Percentiles rank a stretch among this genome's conserved stretches.
Conservation (phyloP, 2,888 invertebrate species). For the Mesorhabditis belari region DNA sequence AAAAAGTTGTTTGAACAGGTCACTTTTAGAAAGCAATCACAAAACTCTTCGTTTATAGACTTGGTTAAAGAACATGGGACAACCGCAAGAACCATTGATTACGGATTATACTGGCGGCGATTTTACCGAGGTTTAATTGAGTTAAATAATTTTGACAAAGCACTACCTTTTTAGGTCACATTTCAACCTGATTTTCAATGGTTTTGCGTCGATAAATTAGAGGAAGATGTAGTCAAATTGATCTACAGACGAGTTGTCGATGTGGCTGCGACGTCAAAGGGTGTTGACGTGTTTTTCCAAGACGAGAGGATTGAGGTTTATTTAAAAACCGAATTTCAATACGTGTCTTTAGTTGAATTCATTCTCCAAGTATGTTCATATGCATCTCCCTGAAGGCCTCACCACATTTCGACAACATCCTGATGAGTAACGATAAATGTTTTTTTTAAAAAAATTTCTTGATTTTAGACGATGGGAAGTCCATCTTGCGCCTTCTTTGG, state of each 20-base stretch:
- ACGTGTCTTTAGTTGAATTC: slow-evolving; percentile 64
- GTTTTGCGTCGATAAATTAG: slow-evolving; percentile 72
- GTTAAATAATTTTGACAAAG: too few relatives aligned
- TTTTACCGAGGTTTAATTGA: slow-evolving; percentile 8
- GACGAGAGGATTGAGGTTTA: slow-evolving; percentile 57
- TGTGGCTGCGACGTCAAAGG: slow-evolving; percentile 77
- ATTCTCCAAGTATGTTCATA: slow-evolving; percentile 91
- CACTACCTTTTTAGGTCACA: slow-evolving; percentile 65
- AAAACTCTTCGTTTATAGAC: slow-evolving; percentile 6
- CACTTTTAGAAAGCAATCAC: too few relatives aligned
- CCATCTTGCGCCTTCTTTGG: too few relatives aligned
- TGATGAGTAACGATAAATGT: too few relatives aligned
- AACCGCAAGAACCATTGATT: slow-evolving; percentile 9
- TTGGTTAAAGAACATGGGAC: slow-evolving; percentile 19
- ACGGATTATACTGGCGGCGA: slow-evolving; percentile 1
- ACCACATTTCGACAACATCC: neutral
- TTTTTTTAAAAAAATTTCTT: too few relatives aligned
- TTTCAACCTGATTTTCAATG: slow-evolving; percentile 87
- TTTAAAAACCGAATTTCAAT: neutral
- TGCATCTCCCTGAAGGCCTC: slow-evolving; percentile 68
- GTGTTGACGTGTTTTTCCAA: slow-evolving; percentile 82
- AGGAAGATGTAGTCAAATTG: slow-evolving; percentile 75
- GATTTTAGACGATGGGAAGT: too few relatives aligned
- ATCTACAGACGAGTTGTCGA: slow-evolving; percentile 77
- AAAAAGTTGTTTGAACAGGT: neutral